Conservation (phyloP, 2,888 invertebrate genomes). For the Mimas tiliae region DNA sequence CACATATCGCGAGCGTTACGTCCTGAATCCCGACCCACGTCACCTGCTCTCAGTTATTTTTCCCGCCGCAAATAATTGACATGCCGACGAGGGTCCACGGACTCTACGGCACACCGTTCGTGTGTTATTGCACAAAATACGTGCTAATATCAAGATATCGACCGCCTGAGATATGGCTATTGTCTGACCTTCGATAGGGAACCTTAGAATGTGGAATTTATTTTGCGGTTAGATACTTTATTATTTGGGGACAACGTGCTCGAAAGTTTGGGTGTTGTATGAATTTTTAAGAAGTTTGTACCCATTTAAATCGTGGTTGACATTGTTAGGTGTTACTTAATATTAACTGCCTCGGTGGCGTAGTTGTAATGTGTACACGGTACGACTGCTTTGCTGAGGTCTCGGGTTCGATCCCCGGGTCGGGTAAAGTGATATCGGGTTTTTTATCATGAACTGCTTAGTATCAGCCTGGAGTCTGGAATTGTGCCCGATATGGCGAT, state of each 20-base stretch:
- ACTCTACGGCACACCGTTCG: slow-evolving; percentile 23
- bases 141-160: slow-evolving; percentile 47
- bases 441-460: too few species aligned
- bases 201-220: slow-evolving; percentile 14
- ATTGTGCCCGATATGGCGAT: too few species aligned
- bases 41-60: slow-evolving; percentile 47
- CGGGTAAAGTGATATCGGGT: too few species aligned
- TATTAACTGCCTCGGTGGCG: too few species aligned
- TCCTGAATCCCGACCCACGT: slow-evolving; percentile 44
- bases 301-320: not conserved
- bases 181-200: slow-evolving; percentile 16
- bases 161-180: slow-evolving; percentile 39
- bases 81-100: slow-evolving; percentile 66
- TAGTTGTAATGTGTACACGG: too few species aligned
- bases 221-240: not conserved
- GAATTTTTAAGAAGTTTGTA: not conserved
- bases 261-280: not conserved
- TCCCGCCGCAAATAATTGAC: slow-evolving; percentile 68
- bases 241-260: not conserved
- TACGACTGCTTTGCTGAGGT: too few species aligned
- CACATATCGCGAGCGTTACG: slow-evolving; percentile 30
- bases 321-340: too few species aligned
- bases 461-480: too few species aligned
- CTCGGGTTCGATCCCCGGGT: too few species aligned
- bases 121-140: slow-evolving; percentile 35